Base-by-base conservation (phyloP, 2,113 vertebrate genomes). In the Scolopax mira region DNA sequence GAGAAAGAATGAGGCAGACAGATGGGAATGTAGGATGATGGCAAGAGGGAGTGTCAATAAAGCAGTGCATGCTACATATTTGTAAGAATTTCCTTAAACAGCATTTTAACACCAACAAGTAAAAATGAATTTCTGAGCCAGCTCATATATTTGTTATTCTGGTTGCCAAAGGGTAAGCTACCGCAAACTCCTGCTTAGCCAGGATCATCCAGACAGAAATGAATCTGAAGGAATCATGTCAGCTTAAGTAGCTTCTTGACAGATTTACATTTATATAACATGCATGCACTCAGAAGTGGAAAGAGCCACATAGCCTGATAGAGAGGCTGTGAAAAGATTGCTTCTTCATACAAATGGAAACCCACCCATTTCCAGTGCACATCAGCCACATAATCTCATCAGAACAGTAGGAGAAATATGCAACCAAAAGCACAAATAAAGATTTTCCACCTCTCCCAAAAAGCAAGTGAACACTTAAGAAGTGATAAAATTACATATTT, bases 71-170 rank as follows among this genome's bases (percentile, higher is more conserved):
- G 48, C 72, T 94, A 97, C 54, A 28, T 66, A 90, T 93, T 92
- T 74, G 9, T 79, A 83, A 65, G 42, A 72, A 75, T 88, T 69
- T 84, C 41, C 62, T 82, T 66, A 48, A 89, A 71, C 51, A 85
- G 37, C 41, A 92, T 95, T 95, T 97, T 94, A 97, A 94, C 72
- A 79, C 52, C 66, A 82, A 33, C 22, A 62, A 46, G 12, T 49
- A 88, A 78, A 98, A 93, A 55, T 33, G 3, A 73, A 72, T 79
- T 79, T 71, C 42, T 0, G 2, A 93, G 71, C 11, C 30, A n/a
- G 88, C 31, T 82, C 69, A 31, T 41, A 28, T 79, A 81, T 66
- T 73, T 13, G 8, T 82, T 75, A 44, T 31, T 41, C 27, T 61
- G 58, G 60, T 55, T 83, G 58, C 79, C 55, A 93, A 58, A 62